Conservation (phyloP, 2,797 vertebrate genomes). For the Propithecus deckenii region DNA sequence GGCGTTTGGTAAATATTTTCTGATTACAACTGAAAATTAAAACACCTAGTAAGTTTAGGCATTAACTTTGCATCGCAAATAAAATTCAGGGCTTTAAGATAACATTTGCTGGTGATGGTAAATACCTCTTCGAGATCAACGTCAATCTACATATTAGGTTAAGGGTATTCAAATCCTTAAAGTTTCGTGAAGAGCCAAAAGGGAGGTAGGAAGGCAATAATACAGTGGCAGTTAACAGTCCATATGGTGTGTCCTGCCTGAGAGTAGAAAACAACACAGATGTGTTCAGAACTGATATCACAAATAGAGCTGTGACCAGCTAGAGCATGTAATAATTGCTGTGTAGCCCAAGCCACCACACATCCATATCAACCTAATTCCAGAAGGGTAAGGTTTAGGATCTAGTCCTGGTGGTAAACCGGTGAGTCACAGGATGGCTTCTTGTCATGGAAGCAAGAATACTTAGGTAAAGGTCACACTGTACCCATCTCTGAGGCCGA, state of each 20-base stretch:
- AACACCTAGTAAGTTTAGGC: not conserved
- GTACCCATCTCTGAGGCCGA: not conserved
- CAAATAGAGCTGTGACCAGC: not conserved
- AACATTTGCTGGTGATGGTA: not conserved
- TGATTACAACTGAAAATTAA: conserved; percentile 21
- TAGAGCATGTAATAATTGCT: not conserved
- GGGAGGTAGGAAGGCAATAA: not conserved
- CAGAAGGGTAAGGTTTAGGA: not conserved
- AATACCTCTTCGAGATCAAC: not conserved
- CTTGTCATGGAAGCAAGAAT: conserved; percentile 40
- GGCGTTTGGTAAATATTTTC: not conserved
- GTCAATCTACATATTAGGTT: conserved; percentile 10
- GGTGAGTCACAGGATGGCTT: conserved; percentile 20
- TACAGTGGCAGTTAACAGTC: not conserved
- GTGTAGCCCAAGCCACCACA: not conserved
- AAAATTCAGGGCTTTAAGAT: conserved; percentile 18
- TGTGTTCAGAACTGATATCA: not conserved
- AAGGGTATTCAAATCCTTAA: not conserved
- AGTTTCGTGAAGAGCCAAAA: not conserved
- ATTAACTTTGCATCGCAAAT: conserved; percentile 6
- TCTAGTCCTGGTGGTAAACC: not conserved
- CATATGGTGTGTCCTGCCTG: not conserved
- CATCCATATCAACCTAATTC: not conserved
- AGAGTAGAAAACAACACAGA: not conserved
- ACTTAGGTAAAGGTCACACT: conserved; percentile 34